Percentiles rank a stretch among this genome's conserved stretches.
These are phyloP conservation scores for Oryctes rhinoceros DNA, from an alignment of 1,140 invertebrate genomes.

Conservation along the genomic window DNA sequence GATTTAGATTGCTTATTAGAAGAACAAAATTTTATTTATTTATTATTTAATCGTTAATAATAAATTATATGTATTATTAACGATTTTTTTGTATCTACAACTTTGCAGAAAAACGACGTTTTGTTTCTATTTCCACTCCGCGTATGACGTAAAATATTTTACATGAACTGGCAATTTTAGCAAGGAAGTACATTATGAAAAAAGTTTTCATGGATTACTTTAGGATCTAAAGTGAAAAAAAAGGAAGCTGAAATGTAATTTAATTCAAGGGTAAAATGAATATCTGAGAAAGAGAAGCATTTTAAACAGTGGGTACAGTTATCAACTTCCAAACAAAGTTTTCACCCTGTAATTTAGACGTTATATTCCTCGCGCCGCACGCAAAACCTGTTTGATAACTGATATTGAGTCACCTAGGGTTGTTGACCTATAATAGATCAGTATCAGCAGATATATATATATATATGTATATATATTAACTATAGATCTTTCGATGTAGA, in stretches of 20 bases:
- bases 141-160: too few species aligned
- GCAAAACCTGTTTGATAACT: slow-evolving; percentile 32
- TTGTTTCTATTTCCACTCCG: too few species aligned
- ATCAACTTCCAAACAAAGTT: slow-evolving; percentile 26
- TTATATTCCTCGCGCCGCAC: not conserved
- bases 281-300: not conserved
- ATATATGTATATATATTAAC: too few species aligned
- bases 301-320: slow-evolving; percentile 24
- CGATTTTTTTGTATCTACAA: too few species aligned
- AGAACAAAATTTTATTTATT: too few species aligned
- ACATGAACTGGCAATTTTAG: too few species aligned
- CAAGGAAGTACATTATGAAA: too few species aligned
- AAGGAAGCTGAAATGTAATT: slow-evolving; percentile 11
- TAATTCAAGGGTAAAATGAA: slow-evolving; percentile 20
- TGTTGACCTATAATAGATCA: slow-evolving; percentile 12
- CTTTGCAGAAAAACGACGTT: too few species aligned
- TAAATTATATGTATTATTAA: too few species aligned
- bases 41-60: too few species aligned
- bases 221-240: not conserved
- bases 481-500: not conserved
- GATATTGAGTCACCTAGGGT: slow-evolving; percentile 21
- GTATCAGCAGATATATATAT: slow-evolving; percentile 13
- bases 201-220: too few species aligned
- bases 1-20: too few species aligned
- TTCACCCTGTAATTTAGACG: slow-evolving; percentile 32